Evolutionary conservation across 2,888 invertebrate genomes (phyloP), one percentile per base, ranked within the genome.

Genomic region (Sinohyriopsis cumingii): DNA sequence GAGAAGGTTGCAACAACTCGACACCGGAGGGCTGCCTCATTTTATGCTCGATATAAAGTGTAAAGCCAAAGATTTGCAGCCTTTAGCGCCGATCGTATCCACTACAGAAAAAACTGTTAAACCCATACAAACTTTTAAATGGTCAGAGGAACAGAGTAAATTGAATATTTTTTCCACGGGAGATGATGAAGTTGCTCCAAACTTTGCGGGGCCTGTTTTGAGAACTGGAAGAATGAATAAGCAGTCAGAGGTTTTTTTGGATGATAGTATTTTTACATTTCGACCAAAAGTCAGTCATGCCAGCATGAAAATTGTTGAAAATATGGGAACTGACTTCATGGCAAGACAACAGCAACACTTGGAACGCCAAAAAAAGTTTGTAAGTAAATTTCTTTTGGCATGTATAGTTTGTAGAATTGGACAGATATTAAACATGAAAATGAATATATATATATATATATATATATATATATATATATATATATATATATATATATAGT

Each of bases 261-360:
- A 85, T 76, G 82, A 86, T 69, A 82, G 73, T 72, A 76, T 84
- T 45, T 86, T 87, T 69, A 86, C 85, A 45, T 87, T 87, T 72
- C 79, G 77, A 63, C 84, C 86, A 45, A 85, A 83, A 82, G 79
- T 86, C 61, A 86, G 84, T 67, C 71, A 76, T 45, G 75, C 82
- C 12, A 87, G 87, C 76, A 76, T 79, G 18, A 84, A 81, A 74
- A 84, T 84, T 69, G 86, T 80, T 45, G 86, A 86, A 72, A 81
- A 73, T 73, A 72, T 86, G 60, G 84, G 83, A 7, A 84, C 84
- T 59, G 85, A 86, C 73, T 87, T 87, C 71, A 86, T 86, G 85
- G 72, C 83, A 55, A 77, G 86, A 67, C 86, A 87, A 64, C 84
- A 85, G 65, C 81, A 83, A 67, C 85, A 84, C 78, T 71, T 86